Evolutionary conservation across 2,113 vertebrate species (phyloP), one percentile per base, ranked within the genome.

Genomic region (Bombycilla garrulus): DNA sequence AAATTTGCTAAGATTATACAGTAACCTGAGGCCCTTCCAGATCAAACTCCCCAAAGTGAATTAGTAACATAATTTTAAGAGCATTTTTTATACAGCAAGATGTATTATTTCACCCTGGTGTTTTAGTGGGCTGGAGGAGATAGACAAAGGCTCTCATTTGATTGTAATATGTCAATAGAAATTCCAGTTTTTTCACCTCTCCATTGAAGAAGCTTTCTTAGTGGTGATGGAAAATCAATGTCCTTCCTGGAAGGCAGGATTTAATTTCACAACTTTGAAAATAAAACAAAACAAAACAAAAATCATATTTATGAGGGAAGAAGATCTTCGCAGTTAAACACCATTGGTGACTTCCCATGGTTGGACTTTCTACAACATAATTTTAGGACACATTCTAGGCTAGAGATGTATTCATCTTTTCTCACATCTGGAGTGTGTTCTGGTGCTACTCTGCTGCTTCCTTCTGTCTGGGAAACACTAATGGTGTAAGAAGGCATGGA

Each of bases 151-250:
- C 54, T 76, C 23, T 92, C 28, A 40, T 85, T 56, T 92, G 61
- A 60, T 40, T 76, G 62, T 53, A 54, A n/a, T 72, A 77, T 82
- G n/a, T 83, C 82, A 83, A 56, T 69, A 90, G 12, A 64, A 88
- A 66, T 45, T 72, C 36, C 44, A 48, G 3, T 22, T 76, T 88
- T 90, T 80, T 86, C 31, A 47, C 36, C 17, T 76, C 24, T 42
- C 24, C 65, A 19, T 36, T 88, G 58, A 58, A 81, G 29, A 81
- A 67, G 3, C 62, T 86, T 78, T 76, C 38, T 80, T 31, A 60
- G 22, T 33, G n/a, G 35, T 90, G 76, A 72, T 69, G 28, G 66
- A 79, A 96, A 92, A 86, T 88, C 86, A 69, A 76, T 86, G 15
- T 4, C 21, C 12, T 90, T 90, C 62, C 76, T 90, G 67, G 67